These are phyloP conservation scores for Seriola aureovittata DNA, from an alignment of 2,113 vertebrate species.

Conservation along the genomic window DNA sequence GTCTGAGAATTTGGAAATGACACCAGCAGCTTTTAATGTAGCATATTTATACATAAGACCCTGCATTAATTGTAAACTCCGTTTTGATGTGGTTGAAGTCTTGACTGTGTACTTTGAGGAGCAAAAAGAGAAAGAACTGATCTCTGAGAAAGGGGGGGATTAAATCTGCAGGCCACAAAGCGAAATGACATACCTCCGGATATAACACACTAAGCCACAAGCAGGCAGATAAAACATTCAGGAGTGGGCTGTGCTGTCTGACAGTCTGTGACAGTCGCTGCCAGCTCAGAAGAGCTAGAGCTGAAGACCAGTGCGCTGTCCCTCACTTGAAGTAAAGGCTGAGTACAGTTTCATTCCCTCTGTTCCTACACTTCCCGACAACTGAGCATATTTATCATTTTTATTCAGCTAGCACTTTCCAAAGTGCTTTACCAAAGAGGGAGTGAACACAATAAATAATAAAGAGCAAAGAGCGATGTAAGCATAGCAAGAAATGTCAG, in stretches of 20 bases:
- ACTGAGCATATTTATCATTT: conserved; percentile 39
- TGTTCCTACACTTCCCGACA: background rate
- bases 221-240: conserved; percentile 65
- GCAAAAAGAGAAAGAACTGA: conserved; percentile 7
- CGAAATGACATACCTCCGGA: conserved; percentile 46
- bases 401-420: conserved; percentile 48
- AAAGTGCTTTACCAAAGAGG: conserved; percentile 3
- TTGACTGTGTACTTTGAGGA: conserved; percentile 6
- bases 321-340: conserved; percentile 45
- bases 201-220: conserved; percentile 47
- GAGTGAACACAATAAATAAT: conserved; percentile 37
- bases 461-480: conserved; percentile 5
- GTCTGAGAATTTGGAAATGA: background rate
- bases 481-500: background rate
- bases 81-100: background rate
- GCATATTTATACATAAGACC: background rate
- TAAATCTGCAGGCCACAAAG: conserved; percentile 53
- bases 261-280: conserved; percentile 56
- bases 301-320: conserved; percentile 38
- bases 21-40: background rate
- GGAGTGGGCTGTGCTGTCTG: conserved; percentile 44
- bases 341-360: conserved; percentile 25
- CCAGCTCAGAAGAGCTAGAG: conserved; percentile 37
- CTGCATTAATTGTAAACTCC: background rate
- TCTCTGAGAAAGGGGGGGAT: conserved; percentile 34